These are phyloP conservation scores for Callocephalon fimbriatum DNA, from an alignment of 2,113 vertebrate species.

Conservation along the genomic window DNA sequence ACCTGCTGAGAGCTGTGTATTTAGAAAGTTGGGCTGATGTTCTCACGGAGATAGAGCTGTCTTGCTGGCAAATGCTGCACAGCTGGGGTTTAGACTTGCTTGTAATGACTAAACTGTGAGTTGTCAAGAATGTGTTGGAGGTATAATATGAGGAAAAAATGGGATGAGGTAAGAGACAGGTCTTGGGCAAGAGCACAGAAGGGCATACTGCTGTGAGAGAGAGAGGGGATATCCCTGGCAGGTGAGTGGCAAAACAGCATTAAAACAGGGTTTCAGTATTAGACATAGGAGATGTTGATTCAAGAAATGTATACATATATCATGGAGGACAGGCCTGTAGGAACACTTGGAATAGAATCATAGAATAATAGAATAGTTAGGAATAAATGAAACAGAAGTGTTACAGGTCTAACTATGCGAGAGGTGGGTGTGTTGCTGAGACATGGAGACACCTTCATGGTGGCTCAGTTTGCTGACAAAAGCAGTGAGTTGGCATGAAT, in stretches of 20 bases:
- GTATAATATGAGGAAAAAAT: not conserved
- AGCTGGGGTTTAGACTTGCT: not conserved
- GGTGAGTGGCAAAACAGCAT: not conserved
- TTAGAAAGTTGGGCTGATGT: not conserved
- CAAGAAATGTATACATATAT: not conserved
- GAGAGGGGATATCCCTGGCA: not conserved
- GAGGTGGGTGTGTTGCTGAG: not conserved
- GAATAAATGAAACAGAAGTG: not conserved
- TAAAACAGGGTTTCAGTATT: not conserved
- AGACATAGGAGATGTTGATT: not conserved
- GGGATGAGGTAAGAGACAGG: not conserved
- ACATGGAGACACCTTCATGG: not conserved
- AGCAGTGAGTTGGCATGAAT: not conserved
- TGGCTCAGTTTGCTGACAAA: not conserved
- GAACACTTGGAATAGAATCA: not conserved
- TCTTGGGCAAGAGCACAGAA: conserved; percentile 28
- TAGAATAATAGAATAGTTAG: too few species aligned
- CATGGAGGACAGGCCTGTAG: not conserved
- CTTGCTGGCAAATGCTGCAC: not conserved
- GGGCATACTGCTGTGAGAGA: not conserved
- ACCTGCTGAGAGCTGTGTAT: not conserved
- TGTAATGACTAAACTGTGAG: not conserved
- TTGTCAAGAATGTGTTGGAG: not conserved
- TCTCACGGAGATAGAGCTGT: not conserved
- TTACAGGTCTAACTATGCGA: not conserved